Evolutionary conservation across 2,888 invertebrate species (phyloP), one percentile per base, ranked within the genome.

Genomic region (Erebia aethiops): DNA sequence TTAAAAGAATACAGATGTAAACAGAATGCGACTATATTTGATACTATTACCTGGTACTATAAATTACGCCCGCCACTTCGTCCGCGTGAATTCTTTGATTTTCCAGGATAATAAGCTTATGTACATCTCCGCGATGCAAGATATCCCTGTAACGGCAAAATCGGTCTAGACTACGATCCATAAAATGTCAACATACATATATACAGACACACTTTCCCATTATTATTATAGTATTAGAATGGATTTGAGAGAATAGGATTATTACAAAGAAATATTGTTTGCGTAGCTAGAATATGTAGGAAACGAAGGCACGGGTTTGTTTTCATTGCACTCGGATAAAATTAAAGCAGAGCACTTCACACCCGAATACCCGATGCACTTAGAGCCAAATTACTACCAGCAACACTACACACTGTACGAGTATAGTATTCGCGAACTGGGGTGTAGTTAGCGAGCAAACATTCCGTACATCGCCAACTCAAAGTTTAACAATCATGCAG

Each of bases 311-410:
- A 46, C 21, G 21, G 14, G 52, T 49, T 64, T 63, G 46, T 65
- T 73, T 73, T 71, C 68, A 73, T 68, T 52, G 57, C 56, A 66
- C 68, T 69, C 51, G 46, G 56, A 63, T 71, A 57, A 68, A 71
- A 71, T 71, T 73, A 73, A 67, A 69, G 57, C 16, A 62, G 65
- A 73, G 61, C 66, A 71, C 66, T 69, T 69, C 58, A 69, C 69
- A 69, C 73, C 52, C 69, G 71, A 66, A 71, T 62, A 64, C 51
- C 71, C 71, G 46, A 68, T 71, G 65, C 71, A 69, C 66, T 73
- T 67, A 58, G 46, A 58, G 21, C 21, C 46, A 57, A 66, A 66
- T 52, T 66, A 46, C 66, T 66, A 57, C 11, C 46, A 57, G 43
- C n/a, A 54, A 18, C 16, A 43, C 52, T 54, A 64, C n/a, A 64